Base-by-base conservation (phyloP, 2,797 vertebrate genomes). In the Peromyscus melanophrys region DNA sequence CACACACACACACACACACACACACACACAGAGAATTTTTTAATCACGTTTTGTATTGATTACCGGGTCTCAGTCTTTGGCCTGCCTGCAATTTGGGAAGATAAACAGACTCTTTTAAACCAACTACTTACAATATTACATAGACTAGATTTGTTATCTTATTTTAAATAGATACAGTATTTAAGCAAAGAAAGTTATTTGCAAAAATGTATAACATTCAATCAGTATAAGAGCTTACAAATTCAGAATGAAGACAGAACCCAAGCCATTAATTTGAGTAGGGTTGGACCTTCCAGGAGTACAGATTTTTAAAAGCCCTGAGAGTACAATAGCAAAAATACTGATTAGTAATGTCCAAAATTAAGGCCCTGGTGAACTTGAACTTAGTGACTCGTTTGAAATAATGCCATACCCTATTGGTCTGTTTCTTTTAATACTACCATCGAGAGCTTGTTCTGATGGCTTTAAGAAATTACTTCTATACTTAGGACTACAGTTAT, bases 221-320 rank as follows among this genome's bases (percentile, higher is more conserved):
- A 43, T 49, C 71, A 93, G 0, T 27, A 63, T 5, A 87, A 85
- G 0, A 77, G 23, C 12, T 61, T 73, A 92, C 14, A 67, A 81
- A 78, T 88, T 69, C 31, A 31, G 63, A 90, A 95, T 14, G 61
- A 43, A 88, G 96, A 83, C 19, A 83, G 2, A 90, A 83, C 49
- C 34, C 14, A 71, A 84, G 40, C 10, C 46, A 92, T 82, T 88
- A 89, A 14, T 57, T 92, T 90, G 61, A 94, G 67, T 34, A 59
- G 2, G 46, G 1, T 29, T 8, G 61, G 9, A 80, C 11, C 25
- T 1, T 34, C 16, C 9, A 59, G 8, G 37, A 63, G 27, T 25
- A 52, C 5, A 57, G n/a, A 73, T 40, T 75, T 77, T 67, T 63
- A 75, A 96, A 96, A 93, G 43, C 78, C 0, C 2, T 65, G 75